Percentiles rank a stretch among this genome's conserved stretches.
These are phyloP conservation scores for Oreocharis arfaki DNA, from an alignment of 2,113 vertebrate genomes.

Conservation along the genomic window DNA sequence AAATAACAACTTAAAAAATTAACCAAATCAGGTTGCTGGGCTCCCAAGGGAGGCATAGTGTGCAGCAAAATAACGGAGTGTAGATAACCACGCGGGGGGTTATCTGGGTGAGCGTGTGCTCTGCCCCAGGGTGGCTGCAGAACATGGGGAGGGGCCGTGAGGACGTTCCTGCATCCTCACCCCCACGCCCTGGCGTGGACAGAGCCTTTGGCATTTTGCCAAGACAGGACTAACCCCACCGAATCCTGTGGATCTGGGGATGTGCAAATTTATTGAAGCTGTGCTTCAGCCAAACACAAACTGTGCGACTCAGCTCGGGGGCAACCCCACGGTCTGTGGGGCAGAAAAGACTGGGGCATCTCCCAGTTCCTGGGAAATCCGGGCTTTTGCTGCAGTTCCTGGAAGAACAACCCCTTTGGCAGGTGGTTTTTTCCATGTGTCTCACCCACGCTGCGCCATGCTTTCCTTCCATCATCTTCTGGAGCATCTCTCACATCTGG, in stretches of 20 bases:
- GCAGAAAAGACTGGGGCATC: background rate
- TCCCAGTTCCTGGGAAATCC: background rate
- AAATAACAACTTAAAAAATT: background rate
- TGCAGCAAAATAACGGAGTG: background rate
- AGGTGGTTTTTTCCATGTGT: fast-evolving
- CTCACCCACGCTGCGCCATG: fast-evolving
- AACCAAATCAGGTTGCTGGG: background rate
- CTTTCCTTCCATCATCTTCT: background rate
- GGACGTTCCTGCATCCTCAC: background rate
- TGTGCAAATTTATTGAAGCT: background rate
- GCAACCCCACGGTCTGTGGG: background rate
- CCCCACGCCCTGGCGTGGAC: fast-evolving
- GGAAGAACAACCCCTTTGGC: background rate
- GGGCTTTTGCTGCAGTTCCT: background rate
- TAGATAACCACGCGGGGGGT: background rate
- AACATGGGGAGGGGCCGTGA: background rate
- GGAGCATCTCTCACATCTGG: background rate
- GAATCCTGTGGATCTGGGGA: background rate
- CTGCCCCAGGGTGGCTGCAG: background rate
- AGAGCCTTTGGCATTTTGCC: background rate
- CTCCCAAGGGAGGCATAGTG: background rate
- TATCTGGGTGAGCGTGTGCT: background rate
- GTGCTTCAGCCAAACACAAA: background rate
- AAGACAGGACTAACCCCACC: background rate
- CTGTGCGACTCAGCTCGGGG: background rate